Evolutionary conservation across 1,140 invertebrate species (phyloP).

Genomic region (silkworm (Bombyx mori)): DNA sequence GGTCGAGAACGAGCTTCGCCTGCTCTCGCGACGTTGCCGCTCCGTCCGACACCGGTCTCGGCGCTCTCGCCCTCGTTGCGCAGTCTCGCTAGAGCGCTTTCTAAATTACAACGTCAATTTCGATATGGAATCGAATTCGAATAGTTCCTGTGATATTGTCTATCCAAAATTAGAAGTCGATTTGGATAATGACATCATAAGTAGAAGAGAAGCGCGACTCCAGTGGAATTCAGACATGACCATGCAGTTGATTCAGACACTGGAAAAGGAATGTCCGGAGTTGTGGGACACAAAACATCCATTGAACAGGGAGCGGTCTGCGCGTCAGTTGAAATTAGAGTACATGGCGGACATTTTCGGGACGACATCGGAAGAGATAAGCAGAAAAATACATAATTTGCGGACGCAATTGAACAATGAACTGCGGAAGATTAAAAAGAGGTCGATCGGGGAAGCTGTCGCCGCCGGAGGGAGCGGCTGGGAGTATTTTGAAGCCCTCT

Average conservation of each 20-base stretch:
- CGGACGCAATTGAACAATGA: constrained; percentile 59
- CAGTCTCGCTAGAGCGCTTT: constrained; percentile 62
- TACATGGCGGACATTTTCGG: constrained; percentile 44
- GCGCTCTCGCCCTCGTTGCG: constrained; percentile 32
- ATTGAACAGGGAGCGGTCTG: constrained; percentile 33
- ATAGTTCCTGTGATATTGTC: constrained; percentile 32
- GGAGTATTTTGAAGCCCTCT: constrained; percentile 60
- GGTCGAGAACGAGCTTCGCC: constrained; percentile 3
- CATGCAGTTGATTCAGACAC: constrained; percentile 40
- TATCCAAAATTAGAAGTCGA: constrained; percentile 47
- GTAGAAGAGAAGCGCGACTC: constrained; percentile 17
- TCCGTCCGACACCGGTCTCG: constrained; percentile 46
- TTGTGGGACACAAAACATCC: constrained; percentile 51
- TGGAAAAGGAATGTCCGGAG: constrained; percentile 50
- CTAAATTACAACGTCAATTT: constrained; percentile 27
- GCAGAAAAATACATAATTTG: constrained; percentile 56
- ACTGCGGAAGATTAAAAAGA: constrained; percentile 49
- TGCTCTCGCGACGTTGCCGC: constrained; percentile 41
- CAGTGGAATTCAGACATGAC: constrained; percentile 51
- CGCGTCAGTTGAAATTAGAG: constrained; percentile 36
- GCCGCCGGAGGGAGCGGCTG: constrained; percentile 36
- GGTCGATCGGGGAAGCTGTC: constrained; percentile 22
- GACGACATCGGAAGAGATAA: constrained; percentile 50
- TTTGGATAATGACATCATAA: constrained; percentile 26
- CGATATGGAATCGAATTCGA: constrained; percentile 47